Evolutionary conservation across 1,140 invertebrate species (phyloP).

Genomic region (Drosophila melanogaster): DNA sequence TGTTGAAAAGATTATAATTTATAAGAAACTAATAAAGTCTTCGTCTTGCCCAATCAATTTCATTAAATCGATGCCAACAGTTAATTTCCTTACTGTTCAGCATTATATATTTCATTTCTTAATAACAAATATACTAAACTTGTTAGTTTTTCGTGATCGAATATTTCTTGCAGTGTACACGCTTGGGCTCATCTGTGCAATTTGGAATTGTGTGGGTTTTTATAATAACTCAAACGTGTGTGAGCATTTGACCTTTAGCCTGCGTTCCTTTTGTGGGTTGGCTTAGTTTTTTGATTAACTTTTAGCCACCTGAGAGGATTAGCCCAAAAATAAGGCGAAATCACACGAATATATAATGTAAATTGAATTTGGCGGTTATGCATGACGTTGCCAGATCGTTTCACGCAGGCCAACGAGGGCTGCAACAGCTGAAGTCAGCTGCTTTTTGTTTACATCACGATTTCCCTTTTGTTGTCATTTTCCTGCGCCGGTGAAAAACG

Average conservation of each 20-base stretch:
- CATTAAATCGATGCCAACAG: too few relatives aligned
- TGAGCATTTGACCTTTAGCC: constrained; percentile 22
- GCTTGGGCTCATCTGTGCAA: constrained; percentile 17
- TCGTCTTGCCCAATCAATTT: too few relatives aligned
- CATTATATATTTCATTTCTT: too few relatives aligned
- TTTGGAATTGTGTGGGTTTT: constrained; percentile 7
- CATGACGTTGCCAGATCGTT: constrained; percentile 9
- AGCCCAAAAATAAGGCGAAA: not conserved
- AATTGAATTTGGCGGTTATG: not conserved
- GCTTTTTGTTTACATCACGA: constrained; percentile 43
- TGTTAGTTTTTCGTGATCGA: too few relatives aligned
- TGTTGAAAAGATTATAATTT: too few relatives aligned
- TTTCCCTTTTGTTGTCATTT: constrained; percentile 22
- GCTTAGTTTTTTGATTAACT: constrained; percentile 21
- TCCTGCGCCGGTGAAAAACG: constrained; percentile 13
- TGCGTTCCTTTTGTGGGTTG: too few relatives aligned
- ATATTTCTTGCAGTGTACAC: constrained; percentile 11
- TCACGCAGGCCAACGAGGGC: not conserved
- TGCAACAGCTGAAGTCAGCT: constrained; percentile 16
- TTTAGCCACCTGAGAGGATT: not conserved
- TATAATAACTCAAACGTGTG: constrained; percentile 8
- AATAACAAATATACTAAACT: too few relatives aligned
- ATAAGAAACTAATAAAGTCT: too few relatives aligned
- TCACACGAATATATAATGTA: not conserved
- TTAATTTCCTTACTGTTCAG: too few relatives aligned